phyloP scores from a whole-genome alignment of 2,888 invertebrate species.

The Mythimna impura region DNA sequence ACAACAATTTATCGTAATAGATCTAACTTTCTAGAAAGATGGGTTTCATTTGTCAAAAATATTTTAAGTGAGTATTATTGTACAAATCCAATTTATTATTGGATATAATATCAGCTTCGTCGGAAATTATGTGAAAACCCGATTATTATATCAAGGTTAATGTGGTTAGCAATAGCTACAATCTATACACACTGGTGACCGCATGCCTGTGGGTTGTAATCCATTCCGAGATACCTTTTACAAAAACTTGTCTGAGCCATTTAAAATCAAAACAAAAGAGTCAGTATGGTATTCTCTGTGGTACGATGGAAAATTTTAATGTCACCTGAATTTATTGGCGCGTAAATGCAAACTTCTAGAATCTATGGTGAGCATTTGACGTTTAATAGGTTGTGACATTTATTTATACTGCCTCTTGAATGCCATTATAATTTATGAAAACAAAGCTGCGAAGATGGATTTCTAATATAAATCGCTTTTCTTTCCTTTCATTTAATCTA shows the following conservation, averaged over 20 bases:
- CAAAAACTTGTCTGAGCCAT: conserved; percentile 35
- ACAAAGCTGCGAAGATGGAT: neutral
- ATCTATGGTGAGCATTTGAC: conserved; percentile 35
- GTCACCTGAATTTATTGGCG: conserved; percentile 36
- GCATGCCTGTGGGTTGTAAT: conserved; percentile 52
- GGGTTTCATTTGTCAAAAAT: neutral
- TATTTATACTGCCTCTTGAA: conserved; percentile 18
- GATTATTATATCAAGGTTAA: conserved; percentile 56
- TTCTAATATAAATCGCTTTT: neutral
- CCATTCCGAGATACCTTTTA: conserved; percentile 41
- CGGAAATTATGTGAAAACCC: conserved; percentile 29
- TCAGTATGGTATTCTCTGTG: neutral
- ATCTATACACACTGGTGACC: conserved; percentile 54
- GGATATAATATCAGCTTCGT: neutral
- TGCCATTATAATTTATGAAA: conserved; percentile 3
- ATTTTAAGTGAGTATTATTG: neutral
- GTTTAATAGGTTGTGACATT: conserved; percentile 34
- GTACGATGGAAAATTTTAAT: conserved; percentile 24
- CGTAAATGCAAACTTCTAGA: conserved; percentile 46
- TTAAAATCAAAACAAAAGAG: conserved; percentile 47
- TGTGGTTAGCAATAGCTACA: conserved; percentile 40
- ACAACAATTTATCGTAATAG: neutral
- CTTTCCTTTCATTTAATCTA: conserved; percentile 45
- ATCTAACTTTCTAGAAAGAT: conserved; percentile 13
- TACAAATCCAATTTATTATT: neutral